Evolutionary conservation across 2,888 invertebrate species (phyloP).

Genomic region (Drosophila demipolita): DNA sequence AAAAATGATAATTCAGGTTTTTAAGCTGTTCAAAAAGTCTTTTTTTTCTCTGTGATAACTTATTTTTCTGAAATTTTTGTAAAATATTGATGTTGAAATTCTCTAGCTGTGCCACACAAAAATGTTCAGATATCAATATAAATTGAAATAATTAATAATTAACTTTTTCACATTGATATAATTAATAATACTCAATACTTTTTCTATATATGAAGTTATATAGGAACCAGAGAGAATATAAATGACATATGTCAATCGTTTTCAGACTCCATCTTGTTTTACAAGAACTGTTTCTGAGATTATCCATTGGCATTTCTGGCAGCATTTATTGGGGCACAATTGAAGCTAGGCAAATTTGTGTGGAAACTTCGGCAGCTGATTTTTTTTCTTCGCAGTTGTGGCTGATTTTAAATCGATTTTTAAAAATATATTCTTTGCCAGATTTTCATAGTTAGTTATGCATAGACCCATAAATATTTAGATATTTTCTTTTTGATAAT

Average conservation of each 20-base stretch:
- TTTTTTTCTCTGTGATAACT: no score
- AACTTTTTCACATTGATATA: background rate
- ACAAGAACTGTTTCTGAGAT: slow-evolving; percentile 14
- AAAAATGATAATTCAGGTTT: background rate
- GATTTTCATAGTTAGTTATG: background rate
- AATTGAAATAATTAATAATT: background rate
- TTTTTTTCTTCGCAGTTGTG: slow-evolving; percentile 65
- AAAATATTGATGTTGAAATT: background rate
- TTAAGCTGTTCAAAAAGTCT: background rate
- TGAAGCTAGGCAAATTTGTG: slow-evolving; percentile 58
- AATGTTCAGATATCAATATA: background rate
- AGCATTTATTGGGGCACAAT: slow-evolving; percentile 68
- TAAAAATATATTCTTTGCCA: slow-evolving; percentile 71
- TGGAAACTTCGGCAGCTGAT: slow-evolving; percentile 63
- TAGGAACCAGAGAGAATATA: slow-evolving; percentile 61
- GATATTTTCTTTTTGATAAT: background rate
- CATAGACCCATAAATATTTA: background rate
- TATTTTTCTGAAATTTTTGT: background rate
- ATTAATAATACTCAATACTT: background rate
- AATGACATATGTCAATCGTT: slow-evolving; percentile 5
- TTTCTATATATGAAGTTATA: background rate
- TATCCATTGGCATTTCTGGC: slow-evolving; percentile 45
- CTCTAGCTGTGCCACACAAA: background rate
- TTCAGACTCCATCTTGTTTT: slow-evolving; percentile 3
- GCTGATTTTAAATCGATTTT: slow-evolving; percentile 75